Evolutionary conservation across 2,797 vertebrate genomes (phyloP), one percentile per base, ranked within the genome.

Genomic region (Sebastes reedi): DNA sequence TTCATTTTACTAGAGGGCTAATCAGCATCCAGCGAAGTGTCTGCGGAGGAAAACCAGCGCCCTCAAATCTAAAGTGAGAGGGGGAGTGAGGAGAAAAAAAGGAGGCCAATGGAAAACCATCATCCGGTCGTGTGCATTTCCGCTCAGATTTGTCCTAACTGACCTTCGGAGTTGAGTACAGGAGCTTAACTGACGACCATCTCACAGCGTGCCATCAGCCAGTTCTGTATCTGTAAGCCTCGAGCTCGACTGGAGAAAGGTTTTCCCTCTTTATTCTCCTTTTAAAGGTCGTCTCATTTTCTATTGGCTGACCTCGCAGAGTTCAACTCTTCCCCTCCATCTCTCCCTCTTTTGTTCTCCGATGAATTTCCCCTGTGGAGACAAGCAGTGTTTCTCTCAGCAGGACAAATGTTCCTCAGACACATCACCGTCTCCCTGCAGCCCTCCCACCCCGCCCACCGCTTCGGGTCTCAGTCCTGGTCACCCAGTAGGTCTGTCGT

Each of bases 401-500:
- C 80, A 87, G 79, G 79, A 79, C 72, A 73, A 77, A 76, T 67
- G 66, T 85, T 78, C 34, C 36, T 73, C 71, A 22, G 36, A 59
- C 58, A 39, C 65, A 22, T 18, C 62, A n/a, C 30, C 50, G 54
- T 25, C 61, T 56, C 75, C 59, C 27, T 50, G 36, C 73, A 25
- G 22, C 77, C 34, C 24, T 12, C 3, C 58, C 61, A 27, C 46
- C 67, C 52, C 25, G 6, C 59, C 67, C 71, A 13, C 8, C 42
- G 46, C n/a, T n/a, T 62, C 72, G 18, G 61, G 50, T 60, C 84
- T 95, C 93, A 96, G 89, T 95, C 94, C 93, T 95, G 94, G 73
- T 95, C 86, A 14, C 91, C 95, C 86, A 96, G 82, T 36, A 95
- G 81, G 90, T 96, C 95, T 91, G 96, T 95, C 82, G 83, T 87